These are phyloP conservation scores for Acanthis flammea DNA, from an alignment of 2,797 vertebrate genomes.

Conservation along the genomic window DNA sequence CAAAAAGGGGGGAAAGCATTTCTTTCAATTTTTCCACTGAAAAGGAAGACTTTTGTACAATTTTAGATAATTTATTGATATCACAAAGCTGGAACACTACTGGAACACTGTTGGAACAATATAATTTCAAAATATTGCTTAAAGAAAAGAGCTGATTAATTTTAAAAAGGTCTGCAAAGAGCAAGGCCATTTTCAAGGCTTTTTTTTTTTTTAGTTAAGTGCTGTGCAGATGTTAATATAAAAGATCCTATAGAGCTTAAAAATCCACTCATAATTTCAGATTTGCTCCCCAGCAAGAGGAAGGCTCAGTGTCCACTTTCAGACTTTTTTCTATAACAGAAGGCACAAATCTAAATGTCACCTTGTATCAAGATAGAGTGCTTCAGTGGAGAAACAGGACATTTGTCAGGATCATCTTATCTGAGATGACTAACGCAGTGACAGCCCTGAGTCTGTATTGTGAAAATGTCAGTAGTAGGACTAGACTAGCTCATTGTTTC, in stretches of 20 bases:
- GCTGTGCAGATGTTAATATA: not conserved
- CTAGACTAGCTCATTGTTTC: not conserved
- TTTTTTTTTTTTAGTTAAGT: not conserved
- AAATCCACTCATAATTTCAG: not conserved
- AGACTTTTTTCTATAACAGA: not conserved
- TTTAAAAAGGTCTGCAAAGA: not conserved
- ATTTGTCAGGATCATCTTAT: not conserved
- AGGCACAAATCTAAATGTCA: conserved; percentile 12
- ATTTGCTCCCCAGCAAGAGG: not conserved
- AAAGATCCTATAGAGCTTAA: not conserved
- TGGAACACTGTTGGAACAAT: not conserved
- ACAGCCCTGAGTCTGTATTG: not conserved
- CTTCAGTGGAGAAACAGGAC: not conserved
- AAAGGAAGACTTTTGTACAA: not conserved
- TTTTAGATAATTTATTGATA: not conserved
- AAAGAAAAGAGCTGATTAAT: not conserved
- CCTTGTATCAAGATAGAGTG: not conserved
- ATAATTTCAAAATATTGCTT: not conserved
- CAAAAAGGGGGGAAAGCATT: not conserved
- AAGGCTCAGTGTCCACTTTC: not conserved
- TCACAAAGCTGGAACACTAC: not conserved
- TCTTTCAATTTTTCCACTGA: not conserved
- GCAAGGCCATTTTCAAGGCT: not conserved
- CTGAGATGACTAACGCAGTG: not conserved
- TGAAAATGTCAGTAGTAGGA: not conserved